These are phyloP conservation scores for Hydrozoanthus gracilis DNA, from an alignment of 92 coral and sea anemone species.

Conservation along the genomic window DNA sequence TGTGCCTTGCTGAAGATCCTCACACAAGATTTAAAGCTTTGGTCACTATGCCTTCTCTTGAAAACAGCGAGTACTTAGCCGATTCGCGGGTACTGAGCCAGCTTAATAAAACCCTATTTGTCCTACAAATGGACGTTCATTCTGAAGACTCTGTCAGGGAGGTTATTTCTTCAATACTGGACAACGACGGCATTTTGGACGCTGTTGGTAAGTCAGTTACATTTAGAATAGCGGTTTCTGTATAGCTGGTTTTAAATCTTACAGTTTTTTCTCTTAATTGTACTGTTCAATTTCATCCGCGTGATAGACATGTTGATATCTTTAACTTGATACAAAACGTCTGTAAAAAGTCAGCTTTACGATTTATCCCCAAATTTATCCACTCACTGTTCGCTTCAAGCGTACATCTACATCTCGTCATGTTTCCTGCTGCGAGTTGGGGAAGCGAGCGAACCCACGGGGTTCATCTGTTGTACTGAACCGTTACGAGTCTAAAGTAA, in stretches of 20 bases:
- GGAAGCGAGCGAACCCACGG: too few relatives aligned
- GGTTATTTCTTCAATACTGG: constrained; percentile 84
- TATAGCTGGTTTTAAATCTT: background rate
- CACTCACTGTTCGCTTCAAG: background rate
- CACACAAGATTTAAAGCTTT: constrained; percentile 83
- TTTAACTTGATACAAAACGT: constrained; percentile 1
- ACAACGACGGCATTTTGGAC: constrained; percentile 90
- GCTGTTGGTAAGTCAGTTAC: constrained; percentile 80
- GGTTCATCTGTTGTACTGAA: background rate
- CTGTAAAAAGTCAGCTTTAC: background rate
- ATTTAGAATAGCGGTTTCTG: background rate
- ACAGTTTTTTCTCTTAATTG: constrained; percentile 25
- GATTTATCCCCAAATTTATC: background rate
- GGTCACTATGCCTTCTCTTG: constrained; percentile 89
- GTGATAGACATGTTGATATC: background rate
- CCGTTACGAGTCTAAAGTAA: background rate
- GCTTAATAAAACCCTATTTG: constrained; percentile 86
- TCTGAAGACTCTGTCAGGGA: constrained; percentile 78
- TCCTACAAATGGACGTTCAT: constrained; percentile 88
- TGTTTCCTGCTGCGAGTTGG: too few relatives aligned
- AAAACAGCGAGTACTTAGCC: constrained; percentile 84
- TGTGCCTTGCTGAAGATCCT: constrained; percentile 85
- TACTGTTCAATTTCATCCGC: background rate
- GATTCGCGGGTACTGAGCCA: constrained; percentile 81
- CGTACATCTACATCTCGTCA: too few relatives aligned